Base-by-base conservation (phyloP, 2,113 vertebrate species). In the Pongo pygmaeus region DNA sequence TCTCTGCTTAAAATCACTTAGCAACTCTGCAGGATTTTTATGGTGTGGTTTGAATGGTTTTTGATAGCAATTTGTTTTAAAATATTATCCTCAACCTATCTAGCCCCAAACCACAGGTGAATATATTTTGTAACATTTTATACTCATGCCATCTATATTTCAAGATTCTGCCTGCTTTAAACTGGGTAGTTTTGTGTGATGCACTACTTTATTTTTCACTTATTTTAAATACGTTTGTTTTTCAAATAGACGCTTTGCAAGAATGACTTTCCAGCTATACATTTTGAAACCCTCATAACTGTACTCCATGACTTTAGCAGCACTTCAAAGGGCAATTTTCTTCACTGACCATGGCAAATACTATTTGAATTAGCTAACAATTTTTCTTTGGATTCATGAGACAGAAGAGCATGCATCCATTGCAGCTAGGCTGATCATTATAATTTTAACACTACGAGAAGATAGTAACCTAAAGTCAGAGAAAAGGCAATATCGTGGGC, bases 201-300 rank as follows among this genome's bases (percentile, higher is more conserved):
- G 50, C 27, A 55, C 52, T 92, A 61, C 78, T 89, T 95, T 79
- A 80, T 79, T 93, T 94, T 94, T 69, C 75, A 91, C 16, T 84
- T 92, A 55, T 85, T 80, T 96, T 67, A 95, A 95, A 50, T 80
- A 84, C 67, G n/a, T 91, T 86, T 92, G 55, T 78, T 95, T 88
- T 95, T 67, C 59, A 90, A 86, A 93, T 22, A 97, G 80, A 57
- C 35, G 2, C 16, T 27, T 23, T 80, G 23, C 43, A 92, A 93
- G 35, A 87, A 94, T 22, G 38, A 11, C 50, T 46, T 92, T 92
- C 79, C 50, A 77, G 22, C 52, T 55, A 74, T 27, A 50, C 8
- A 10, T 20, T 87, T 96, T 81, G 35, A 87, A 87, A 38, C 43
- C 35, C 75, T 89, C 27, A 5, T 12, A 46, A 67, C 30, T 57